These are phyloP conservation scores for Epinephelus cyanopodus DNA, from an alignment of 2,113 vertebrate genomes.

Conservation along the genomic window DNA sequence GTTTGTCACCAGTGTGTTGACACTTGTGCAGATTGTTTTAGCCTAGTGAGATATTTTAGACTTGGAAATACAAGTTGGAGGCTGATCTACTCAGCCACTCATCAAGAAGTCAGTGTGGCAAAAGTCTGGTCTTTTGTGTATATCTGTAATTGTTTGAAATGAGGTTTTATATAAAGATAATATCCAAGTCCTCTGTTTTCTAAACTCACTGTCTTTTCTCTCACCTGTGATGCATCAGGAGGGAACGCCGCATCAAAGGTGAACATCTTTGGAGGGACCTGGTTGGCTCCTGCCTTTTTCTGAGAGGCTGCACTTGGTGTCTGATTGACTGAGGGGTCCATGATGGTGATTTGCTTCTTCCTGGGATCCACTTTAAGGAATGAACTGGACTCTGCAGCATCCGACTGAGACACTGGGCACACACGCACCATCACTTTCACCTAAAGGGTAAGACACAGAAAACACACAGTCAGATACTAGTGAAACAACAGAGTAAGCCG, in stretches of 20 bases:
- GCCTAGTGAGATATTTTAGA: neutral
- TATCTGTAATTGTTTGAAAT: neutral
- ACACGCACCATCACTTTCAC: slow-evolving; percentile 99
- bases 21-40: neutral
- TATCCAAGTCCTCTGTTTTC: neutral
- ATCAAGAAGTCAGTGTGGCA: neutral
- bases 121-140: neutral
- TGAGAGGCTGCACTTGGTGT: slow-evolving; percentile 86
- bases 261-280: slow-evolving; percentile 98
- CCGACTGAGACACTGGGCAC: slow-evolving; percentile 88
- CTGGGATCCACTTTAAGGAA: slow-evolving; percentile 97
- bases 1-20: neutral
- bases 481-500: neutral
- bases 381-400: slow-evolving; percentile 92
- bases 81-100: neutral
- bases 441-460: slow-evolving; percentile 74
- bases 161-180: neutral
- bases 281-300: slow-evolving; percentile 89
- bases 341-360: slow-evolving; percentile 96
- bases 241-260: slow-evolving; percentile 97
- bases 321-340: slow-evolving; percentile 89
- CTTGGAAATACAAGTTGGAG: neutral
- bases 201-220: neutral
- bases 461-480: neutral
- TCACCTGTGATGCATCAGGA: slow-evolving; percentile 96